Evolutionary conservation across 2,113 vertebrate species (phyloP).

Genomic region (Riparia riparia): DNA sequence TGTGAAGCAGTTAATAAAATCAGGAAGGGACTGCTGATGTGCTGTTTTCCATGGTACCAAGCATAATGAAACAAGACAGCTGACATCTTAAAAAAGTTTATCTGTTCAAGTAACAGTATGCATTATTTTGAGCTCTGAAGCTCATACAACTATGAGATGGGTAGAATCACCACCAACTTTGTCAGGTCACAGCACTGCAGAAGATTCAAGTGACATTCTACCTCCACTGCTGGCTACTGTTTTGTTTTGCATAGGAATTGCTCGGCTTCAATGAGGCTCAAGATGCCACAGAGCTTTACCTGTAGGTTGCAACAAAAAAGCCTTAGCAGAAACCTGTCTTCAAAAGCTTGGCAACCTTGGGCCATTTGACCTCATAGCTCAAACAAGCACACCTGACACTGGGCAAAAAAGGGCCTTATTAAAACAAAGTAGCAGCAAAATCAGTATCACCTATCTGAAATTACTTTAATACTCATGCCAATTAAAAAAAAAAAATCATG

Average conservation of each 20-base stretch:
- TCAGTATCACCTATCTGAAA: background rate
- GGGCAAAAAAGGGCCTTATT: background rate
- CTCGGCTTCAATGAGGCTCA: background rate
- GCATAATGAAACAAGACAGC: background rate
- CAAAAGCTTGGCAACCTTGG: background rate
- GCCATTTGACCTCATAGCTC: background rate
- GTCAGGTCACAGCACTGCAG: background rate
- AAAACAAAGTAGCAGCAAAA: background rate
- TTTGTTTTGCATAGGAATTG: background rate
- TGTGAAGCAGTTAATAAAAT: constrained; percentile 10
- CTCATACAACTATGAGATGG: fast-evolving
- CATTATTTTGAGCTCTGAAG: background rate
- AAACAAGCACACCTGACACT: background rate
- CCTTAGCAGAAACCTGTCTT: background rate
- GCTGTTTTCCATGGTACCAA: background rate
- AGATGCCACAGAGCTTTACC: background rate
- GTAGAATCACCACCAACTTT: background rate
- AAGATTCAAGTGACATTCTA: background rate
- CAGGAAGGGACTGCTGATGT: background rate
- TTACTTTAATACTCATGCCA: background rate
- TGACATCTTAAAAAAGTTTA: background rate
- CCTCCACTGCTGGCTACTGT: background rate
- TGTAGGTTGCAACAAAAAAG: background rate
- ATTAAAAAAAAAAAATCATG: background rate
- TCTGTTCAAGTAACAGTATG: background rate